These are phyloP conservation scores for Mechanitis messenoides DNA, from an alignment of 2,888 invertebrate genomes.

Conservation along the genomic window DNA sequence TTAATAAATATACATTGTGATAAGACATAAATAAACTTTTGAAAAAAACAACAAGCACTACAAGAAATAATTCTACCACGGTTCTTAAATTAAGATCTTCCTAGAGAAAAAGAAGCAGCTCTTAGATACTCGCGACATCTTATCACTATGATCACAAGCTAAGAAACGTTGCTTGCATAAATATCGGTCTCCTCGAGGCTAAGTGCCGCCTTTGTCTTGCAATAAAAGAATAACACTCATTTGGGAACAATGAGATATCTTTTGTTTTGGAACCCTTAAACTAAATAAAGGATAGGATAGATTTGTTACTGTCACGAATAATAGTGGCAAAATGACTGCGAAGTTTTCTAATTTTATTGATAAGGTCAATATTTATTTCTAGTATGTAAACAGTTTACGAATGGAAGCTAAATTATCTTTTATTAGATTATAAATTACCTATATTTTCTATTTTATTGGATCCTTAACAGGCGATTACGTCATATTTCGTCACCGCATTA, in stretches of 20 bases:
- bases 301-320: constrained; percentile 17
- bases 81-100: too few species aligned
- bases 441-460: too few species aligned
- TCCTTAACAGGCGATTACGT: constrained; percentile 1
- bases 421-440: too few species aligned
- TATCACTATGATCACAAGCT: constrained; percentile 31
- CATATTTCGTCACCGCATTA: constrained; percentile 26
- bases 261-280: constrained; percentile 20
- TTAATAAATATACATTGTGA: too few species aligned
- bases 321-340: neutral
- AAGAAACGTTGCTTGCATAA: constrained; percentile 63
- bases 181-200: constrained; percentile 68
- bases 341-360: neutral
- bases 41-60: neutral
- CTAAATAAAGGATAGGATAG: constrained; percentile 7
- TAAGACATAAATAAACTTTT: too few species aligned
- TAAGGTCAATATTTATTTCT: too few species aligned
- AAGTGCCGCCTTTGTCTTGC: constrained; percentile 70
- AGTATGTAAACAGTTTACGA: too few species aligned
- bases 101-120: too few species aligned
- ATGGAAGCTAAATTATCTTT: too few species aligned
- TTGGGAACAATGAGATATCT: constrained; percentile 59
- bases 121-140: constrained; percentile 9
- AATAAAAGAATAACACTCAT: constrained; percentile 75
- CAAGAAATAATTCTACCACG: constrained; percentile 19